These are phyloP conservation scores for Urocynchramus pylzowi DNA, from an alignment of 2,113 vertebrate species.

Conservation along the genomic window DNA sequence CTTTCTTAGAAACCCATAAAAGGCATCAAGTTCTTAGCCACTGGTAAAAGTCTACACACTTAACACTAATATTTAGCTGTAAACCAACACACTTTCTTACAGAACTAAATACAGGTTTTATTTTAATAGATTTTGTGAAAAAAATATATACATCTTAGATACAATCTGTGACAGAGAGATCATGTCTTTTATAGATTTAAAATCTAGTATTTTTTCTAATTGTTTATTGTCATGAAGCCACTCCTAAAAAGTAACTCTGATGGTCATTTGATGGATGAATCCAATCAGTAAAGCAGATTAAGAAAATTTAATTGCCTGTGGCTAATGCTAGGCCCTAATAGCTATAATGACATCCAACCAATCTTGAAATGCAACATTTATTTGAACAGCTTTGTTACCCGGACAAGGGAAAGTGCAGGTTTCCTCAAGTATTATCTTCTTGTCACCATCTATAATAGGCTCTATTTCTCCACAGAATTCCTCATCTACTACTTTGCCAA, in stretches of 20 bases:
- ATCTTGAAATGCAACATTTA: background rate
- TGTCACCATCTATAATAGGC: conserved; percentile 78
- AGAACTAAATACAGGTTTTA: background rate
- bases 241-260: background rate
- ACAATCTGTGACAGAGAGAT: background rate
- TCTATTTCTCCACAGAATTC: conserved; percentile 88
- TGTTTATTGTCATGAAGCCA: background rate
- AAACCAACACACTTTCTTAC: background rate
- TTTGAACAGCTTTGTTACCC: conserved; percentile 73
- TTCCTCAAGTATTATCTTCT: conserved; percentile 82
- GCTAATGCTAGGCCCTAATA: background rate
- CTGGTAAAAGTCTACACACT: background rate
- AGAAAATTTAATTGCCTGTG: background rate
- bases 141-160: background rate
- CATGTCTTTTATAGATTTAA: background rate
- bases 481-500: conserved; percentile 85
- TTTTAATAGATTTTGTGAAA: background rate
- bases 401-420: conserved; percentile 90
- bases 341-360: background rate
- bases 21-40: background rate
- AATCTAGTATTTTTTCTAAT: background rate
- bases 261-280: background rate
- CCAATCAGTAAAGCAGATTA: background rate
- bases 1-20: background rate
- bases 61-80: background rate